Base-by-base conservation (phyloP, 1,140 invertebrate species). In the Acromyrmex heyeri region DNA sequence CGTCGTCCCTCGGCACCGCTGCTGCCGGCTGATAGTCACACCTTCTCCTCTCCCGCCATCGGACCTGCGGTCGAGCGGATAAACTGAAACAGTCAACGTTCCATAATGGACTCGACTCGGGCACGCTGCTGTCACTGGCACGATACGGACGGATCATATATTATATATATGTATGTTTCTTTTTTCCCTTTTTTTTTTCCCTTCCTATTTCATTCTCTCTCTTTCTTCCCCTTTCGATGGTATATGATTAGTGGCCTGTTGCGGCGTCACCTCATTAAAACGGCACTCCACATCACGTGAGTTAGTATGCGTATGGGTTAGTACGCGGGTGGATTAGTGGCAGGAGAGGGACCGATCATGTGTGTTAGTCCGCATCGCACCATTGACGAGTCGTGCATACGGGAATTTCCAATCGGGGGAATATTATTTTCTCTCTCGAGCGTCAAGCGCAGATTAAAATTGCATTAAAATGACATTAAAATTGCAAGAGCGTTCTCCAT, bases 1-100 rank as follows among this genome's bases (percentile, higher is more conserved):
- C 88, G 48, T 67, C 59, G 18, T 90, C 79, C 55, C 30, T 70
- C 73, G 88, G 88, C 76, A 85, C 38, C 65, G 65, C 72, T 85
- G 91, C 92, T 89, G 95, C 94, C 91, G 91, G 92, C 93, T 95
- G 95, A 94, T 94, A 96, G 95, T 96, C 96, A 96, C 94, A 96
- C 96, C 94, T 96, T 96, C 92, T 96, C 96, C 93, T 96, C 96
- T 91, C 95, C 95, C 79, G 94, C 95, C 91, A 95, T 93, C 93
- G 95, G 94, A 94, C 95, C 96, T 94, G 95, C 95, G 90, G 94
- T 94, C 90, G 94, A 96, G 88, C 96, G 95, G 91, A 96, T 95
- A 94, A 96, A 96, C 96, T 96, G 95, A 94, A 95, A 95, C 95
- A 95, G 93, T 94, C 93, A 95, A 94, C 88, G 93, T 91, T 91